These are phyloP conservation scores for Drosophila kokeensis DNA, from an alignment of 2,888 invertebrate genomes.

Conservation along the genomic window DNA sequence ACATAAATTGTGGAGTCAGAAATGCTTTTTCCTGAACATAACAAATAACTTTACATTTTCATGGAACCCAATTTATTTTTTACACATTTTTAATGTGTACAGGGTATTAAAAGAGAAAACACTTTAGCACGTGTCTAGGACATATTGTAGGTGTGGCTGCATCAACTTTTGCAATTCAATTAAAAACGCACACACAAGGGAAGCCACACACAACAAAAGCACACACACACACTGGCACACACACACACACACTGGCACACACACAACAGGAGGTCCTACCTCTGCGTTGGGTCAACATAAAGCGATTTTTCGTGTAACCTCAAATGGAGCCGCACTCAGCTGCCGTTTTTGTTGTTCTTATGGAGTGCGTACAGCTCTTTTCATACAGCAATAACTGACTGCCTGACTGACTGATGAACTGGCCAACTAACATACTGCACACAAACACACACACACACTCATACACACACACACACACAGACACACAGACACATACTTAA, in stretches of 20 bases:
- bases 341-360: slow-evolving; percentile 15
- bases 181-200: slow-evolving; percentile 22
- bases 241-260: slow-evolving; percentile 2
- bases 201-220: slow-evolving; percentile 30
- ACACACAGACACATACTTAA: slow-evolving; percentile 42
- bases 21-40: background rate
- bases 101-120: background rate
- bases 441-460: slow-evolving; percentile 3
- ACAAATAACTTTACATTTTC: background rate
- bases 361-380: slow-evolving; percentile 55
- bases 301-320: slow-evolving; percentile 69
- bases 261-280: slow-evolving; percentile 3
- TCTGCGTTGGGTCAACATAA: slow-evolving; percentile 35
- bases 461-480: background rate
- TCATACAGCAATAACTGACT: slow-evolving; percentile 67
- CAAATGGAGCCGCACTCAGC: slow-evolving; percentile 37
- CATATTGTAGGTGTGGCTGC: slow-evolving; percentile 7
- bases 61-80: background rate
- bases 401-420: slow-evolving; percentile 27
- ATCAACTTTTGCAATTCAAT: slow-evolving; percentile 43
- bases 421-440: background rate
- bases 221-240: background rate
- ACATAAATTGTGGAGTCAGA: background rate
- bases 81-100: background rate
- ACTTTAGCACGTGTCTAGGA: slow-evolving; percentile 5